These are phyloP conservation scores for Oreocharis arfaki DNA, from an alignment of 2,113 vertebrate species.

Conservation along the genomic window DNA sequence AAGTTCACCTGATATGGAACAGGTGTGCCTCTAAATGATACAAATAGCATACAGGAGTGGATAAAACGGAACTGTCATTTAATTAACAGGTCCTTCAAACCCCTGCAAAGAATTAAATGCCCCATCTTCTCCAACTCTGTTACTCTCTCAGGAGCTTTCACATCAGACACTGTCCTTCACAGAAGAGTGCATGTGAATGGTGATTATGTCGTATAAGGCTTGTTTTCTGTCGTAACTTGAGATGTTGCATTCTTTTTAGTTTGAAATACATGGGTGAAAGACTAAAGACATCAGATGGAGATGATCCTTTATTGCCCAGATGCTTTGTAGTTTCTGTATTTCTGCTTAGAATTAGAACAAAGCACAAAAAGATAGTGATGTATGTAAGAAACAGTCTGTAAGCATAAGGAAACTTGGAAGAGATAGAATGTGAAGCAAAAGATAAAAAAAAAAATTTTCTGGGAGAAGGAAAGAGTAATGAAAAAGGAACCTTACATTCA, in stretches of 20 bases:
- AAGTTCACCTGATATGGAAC: background rate
- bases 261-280: background rate
- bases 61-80: background rate
- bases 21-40: background rate
- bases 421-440: background rate
- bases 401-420: background rate
- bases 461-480: background rate
- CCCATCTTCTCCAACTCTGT: background rate
- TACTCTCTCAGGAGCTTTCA: background rate
- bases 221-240: background rate
- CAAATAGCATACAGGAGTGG: background rate
- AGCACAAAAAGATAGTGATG: background rate
- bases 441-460: background rate
- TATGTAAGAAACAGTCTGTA: background rate
- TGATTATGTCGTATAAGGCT: background rate
- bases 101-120: background rate
- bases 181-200: background rate
- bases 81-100: background rate
- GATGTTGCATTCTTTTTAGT: background rate
- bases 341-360: background rate
- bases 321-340: background rate
- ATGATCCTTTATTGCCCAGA: background rate
- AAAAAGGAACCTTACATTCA: background rate
- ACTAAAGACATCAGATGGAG: background rate
- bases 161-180: background rate